Percentiles rank a stretch among this genome's conserved stretches.
These are phyloP conservation scores for Myotis daubentonii DNA, from an alignment of 2,797 vertebrate species.

Conservation along the genomic window DNA sequence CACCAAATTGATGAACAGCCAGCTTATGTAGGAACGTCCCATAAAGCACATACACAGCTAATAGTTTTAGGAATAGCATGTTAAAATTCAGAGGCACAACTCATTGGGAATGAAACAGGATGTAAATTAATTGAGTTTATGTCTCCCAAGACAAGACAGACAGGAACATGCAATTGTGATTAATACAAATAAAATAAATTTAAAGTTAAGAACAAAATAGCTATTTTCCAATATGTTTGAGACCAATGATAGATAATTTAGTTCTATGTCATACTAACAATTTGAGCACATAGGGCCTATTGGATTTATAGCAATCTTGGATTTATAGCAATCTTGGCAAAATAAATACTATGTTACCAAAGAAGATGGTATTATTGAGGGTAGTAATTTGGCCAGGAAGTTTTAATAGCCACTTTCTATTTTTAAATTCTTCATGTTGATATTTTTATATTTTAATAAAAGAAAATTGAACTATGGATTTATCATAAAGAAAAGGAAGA, in stretches of 20 bases:
- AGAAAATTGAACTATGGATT: background rate
- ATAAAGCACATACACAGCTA: slow-evolving; percentile 88
- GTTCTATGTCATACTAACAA: background rate
- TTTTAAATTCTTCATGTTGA: slow-evolving; percentile 31
- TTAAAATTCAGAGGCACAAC: slow-evolving; percentile 87
- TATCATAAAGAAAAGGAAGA: background rate
- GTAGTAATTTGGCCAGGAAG: background rate
- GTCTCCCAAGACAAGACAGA: slow-evolving; percentile 74
- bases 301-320: background rate
- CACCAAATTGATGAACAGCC: slow-evolving; percentile 88
- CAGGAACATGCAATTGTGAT: slow-evolving; percentile 59
- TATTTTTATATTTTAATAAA: slow-evolving; percentile 50
- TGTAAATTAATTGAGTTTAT: slow-evolving; percentile 83
- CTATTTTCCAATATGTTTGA: background rate
- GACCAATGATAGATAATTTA: slow-evolving; percentile 49
- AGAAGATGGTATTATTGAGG: background rate
- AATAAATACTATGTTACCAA: background rate
- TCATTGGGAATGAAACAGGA: slow-evolving; percentile 84
- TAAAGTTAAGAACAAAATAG: slow-evolving; percentile 73
- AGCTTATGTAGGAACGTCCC: slow-evolving; percentile 84
- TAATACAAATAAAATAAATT: slow-evolving; percentile 74
- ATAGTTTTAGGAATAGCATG: slow-evolving; percentile 83
- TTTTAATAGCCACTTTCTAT: slow-evolving; percentile 7
- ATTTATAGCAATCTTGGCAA: slow-evolving; percentile 14
- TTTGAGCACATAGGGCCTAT: background rate